A percentile compares a stretch with the other conserved stretches of the same genome.
Evolutionary conservation across 2,113 vertebrate species (phyloP).

Genomic region (Sylvia atricapilla): DNA sequence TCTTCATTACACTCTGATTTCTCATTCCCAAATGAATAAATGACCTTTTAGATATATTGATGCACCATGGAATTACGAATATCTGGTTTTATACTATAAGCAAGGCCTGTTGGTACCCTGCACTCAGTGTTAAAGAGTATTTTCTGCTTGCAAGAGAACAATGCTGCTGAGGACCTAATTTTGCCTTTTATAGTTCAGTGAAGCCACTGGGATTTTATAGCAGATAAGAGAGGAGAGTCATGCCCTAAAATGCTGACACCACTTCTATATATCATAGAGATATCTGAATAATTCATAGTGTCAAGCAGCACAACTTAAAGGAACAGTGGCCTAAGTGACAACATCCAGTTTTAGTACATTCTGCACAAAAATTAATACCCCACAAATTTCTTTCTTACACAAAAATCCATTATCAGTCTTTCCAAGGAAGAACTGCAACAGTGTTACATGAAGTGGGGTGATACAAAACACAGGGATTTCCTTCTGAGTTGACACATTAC

Average conservation of each 20-base stretch:
- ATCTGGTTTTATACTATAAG: neutral
- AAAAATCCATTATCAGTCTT: neutral
- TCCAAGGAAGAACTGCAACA: neutral
- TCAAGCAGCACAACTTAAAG: slow-evolving; percentile 46
- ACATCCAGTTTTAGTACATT: neutral
- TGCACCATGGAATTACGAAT: neutral
- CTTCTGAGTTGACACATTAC: neutral
- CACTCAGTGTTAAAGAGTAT: neutral
- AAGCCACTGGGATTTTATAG: slow-evolving; percentile 47
- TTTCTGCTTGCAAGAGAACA: slow-evolving; percentile 11
- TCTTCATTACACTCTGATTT: neutral
- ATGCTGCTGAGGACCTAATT: slow-evolving; percentile 3
- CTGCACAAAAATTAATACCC: neutral
- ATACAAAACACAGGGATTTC: neutral
- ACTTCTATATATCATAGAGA: slow-evolving; percentile 47
- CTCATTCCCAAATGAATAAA: neutral
- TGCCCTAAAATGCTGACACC: slow-evolving; percentile 56
- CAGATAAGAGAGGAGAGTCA: slow-evolving; percentile 35
- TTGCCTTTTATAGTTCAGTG: slow-evolving; percentile 36
- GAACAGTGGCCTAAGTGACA: slow-evolving; percentile 5
- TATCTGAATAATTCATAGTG: slow-evolving; percentile 62
- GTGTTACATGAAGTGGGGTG: neutral
- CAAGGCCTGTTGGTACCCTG: neutral
- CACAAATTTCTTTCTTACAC: neutral
- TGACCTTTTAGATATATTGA: neutral